Evolutionary conservation across 2,888 invertebrate species (phyloP).

Genomic region (Clunio marinus): DNA sequence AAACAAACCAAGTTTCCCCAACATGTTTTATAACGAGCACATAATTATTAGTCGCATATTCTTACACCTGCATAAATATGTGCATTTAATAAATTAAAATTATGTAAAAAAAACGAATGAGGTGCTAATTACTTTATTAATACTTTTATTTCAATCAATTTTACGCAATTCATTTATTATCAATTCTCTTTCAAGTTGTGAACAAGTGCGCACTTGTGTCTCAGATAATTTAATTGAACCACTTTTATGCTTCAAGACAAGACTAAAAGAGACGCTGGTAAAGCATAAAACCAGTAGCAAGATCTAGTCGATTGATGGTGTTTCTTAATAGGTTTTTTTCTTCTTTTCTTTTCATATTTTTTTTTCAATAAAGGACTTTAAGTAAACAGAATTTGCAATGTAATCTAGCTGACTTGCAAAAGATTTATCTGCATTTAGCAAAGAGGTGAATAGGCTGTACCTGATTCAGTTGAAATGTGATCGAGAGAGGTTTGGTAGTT

Average conservation of each 20-base stretch:
- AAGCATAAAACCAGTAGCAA: constrained; percentile 34
- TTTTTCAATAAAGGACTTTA: background rate
- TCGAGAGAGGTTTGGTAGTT: too few relatives aligned
- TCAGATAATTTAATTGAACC: constrained; percentile 18
- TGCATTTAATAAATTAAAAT: constrained; percentile 29
- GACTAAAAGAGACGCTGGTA: background rate
- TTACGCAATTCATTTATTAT: constrained; percentile 29
- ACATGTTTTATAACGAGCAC: too few relatives aligned
- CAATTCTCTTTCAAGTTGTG: background rate
- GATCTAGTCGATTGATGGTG: too few relatives aligned
- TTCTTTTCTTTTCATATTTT: background rate
- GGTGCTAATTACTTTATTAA: constrained; percentile 39
- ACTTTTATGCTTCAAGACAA: background rate
- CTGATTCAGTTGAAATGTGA: background rate
- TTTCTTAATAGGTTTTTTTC: background rate
- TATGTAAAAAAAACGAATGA: constrained; percentile 30
- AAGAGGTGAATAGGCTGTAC: background rate
- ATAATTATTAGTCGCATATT: background rate
- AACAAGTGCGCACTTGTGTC: background rate
- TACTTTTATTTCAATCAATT: constrained; percentile 28
- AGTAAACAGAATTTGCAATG: constrained; percentile 13
- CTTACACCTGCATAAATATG: background rate
- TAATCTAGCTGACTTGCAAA: background rate
- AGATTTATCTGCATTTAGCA: background rate
- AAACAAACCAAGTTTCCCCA: too few relatives aligned